These are phyloP conservation scores for Drosophila anomalata DNA, from an alignment of 2,888 invertebrate genomes.

Conservation along the genomic window DNA sequence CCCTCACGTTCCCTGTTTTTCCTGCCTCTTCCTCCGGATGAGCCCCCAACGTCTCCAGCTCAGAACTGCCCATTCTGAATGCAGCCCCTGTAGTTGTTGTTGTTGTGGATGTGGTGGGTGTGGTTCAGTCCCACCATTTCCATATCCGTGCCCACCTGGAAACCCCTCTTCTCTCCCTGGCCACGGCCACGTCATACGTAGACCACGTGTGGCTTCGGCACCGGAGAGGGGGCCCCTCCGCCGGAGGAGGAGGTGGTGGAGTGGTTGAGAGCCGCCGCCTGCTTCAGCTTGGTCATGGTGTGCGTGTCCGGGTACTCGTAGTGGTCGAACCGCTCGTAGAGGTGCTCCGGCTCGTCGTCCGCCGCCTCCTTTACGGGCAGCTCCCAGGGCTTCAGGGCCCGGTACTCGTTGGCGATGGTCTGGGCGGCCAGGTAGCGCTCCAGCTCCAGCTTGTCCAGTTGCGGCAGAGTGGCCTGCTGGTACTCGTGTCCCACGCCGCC, in stretches of 20 bases:
- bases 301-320: constrained; percentile 84
- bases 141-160: constrained; percentile 44
- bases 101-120: constrained; percentile 19
- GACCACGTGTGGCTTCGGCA: constrained; percentile 78
- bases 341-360: constrained; percentile 83
- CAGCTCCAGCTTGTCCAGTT: constrained; percentile 83
- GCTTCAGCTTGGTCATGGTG: constrained; percentile 82
- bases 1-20: constrained; percentile 47
- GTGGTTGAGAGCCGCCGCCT: constrained; percentile 51
- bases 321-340: constrained; percentile 84
- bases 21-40: constrained; percentile 5
- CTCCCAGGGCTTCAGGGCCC: constrained; percentile 84
- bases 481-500: constrained; percentile 59
- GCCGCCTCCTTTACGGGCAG: constrained; percentile 83
- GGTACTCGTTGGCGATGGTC: constrained; percentile 83
- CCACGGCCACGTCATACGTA: constrained; percentile 85
- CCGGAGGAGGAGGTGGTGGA: constrained; percentile 17
- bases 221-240: constrained; percentile 17
- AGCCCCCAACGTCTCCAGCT: constrained; percentile 7
- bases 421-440: constrained; percentile 84
- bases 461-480: constrained; percentile 78
- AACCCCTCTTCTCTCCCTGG: constrained; percentile 24
- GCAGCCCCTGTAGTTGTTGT: constrained; percentile 75
- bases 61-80: constrained; percentile 61
- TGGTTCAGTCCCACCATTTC: constrained; percentile 65